Evolutionary conservation across 2,113 vertebrate genomes (phyloP).

Genomic region (Muntiacus reevesi): DNA sequence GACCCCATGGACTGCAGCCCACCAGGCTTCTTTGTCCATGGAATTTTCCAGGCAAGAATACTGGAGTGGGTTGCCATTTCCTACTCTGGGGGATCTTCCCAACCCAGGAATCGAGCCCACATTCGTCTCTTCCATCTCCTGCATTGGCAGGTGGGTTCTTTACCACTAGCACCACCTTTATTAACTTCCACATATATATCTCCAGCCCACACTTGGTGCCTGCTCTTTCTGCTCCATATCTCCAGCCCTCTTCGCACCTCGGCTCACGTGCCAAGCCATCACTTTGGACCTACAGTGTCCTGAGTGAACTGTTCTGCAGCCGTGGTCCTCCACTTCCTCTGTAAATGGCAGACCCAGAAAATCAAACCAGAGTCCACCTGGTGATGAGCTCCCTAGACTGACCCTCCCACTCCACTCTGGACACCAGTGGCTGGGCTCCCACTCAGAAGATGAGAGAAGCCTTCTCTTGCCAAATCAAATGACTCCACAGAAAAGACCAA

Average conservation of each 20-base stretch:
- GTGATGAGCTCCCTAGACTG: not conserved
- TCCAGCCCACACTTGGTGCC: not conserved
- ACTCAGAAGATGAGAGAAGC: not conserved
- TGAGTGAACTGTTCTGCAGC: not conserved
- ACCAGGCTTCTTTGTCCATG: not conserved
- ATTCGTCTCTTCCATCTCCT: not conserved
- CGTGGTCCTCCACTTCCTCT: not conserved
- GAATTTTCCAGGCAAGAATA: not conserved
- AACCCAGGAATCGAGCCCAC: not conserved
- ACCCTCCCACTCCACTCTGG: not conserved
- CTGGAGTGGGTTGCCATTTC: not conserved
- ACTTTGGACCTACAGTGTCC: not conserved
- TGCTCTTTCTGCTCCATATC: not conserved
- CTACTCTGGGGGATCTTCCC: not conserved
- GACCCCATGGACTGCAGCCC: fast-evolving
- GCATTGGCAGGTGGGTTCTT: not conserved
- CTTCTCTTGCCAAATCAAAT: not conserved
- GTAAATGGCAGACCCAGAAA: not conserved
- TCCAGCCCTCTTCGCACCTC: not conserved
- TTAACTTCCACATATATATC: not conserved
- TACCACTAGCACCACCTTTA: not conserved
- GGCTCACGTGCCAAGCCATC: not conserved
- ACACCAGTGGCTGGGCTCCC: not conserved
- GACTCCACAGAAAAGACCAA: not conserved
- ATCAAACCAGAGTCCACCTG: not conserved